Conservation (phyloP, 1,140 invertebrate species). For the Bombus consobrinus region DNA sequence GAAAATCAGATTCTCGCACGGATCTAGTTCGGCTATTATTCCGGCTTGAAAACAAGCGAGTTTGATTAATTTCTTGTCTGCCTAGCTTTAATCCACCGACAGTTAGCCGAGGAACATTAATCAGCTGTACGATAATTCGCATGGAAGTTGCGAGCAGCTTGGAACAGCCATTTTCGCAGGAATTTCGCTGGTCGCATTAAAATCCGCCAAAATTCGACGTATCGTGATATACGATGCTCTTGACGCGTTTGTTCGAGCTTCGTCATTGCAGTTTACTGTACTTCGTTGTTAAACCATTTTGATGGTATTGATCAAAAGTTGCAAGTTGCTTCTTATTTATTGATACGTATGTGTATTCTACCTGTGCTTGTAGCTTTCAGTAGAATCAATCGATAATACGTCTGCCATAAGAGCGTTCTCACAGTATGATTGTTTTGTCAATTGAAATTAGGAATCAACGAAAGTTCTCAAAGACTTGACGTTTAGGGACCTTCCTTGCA, state of each 20-base stretch:
- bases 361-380: neutral
- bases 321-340: neutral
- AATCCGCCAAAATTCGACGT: neutral
- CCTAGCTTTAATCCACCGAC: neutral
- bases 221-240: neutral
- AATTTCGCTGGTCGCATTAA: neutral
- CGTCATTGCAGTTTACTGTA: neutral
- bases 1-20: neutral
- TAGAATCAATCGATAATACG: neutral
- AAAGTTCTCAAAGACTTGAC: too few relatives aligned
- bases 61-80: conserved; percentile 12
- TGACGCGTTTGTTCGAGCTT: neutral
- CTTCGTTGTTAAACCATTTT: neutral
- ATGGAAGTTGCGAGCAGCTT: neutral
- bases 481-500: too few relatives aligned
- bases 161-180: neutral
- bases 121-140: neutral
- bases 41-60: neutral
- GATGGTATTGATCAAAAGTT: neutral
- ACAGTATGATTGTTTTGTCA: neutral
- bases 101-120: neutral
- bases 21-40: neutral
- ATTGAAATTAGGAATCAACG: neutral
- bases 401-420: neutral
- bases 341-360: too few relatives aligned